Percentiles rank a stretch among this genome's conserved stretches.
These are phyloP conservation scores for Sinocyclocheilus anshuiensis DNA, from an alignment of 2,113 vertebrate genomes.

Conservation along the genomic window DNA sequence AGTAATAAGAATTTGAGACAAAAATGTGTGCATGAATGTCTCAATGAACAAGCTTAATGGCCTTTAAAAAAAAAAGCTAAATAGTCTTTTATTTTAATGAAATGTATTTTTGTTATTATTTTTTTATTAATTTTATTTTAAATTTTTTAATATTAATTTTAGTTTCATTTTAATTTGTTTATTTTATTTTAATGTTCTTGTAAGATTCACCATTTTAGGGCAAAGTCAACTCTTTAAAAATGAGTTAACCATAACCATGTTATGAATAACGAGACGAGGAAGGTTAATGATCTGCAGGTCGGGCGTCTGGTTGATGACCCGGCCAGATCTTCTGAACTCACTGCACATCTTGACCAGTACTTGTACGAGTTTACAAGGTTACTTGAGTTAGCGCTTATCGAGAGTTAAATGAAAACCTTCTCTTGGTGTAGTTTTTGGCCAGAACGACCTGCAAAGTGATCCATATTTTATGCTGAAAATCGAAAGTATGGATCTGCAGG, in stretches of 20 bases:
- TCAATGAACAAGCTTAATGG: no score
- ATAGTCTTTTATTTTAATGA: no score
- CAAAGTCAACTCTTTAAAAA: neutral
- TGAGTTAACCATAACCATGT: no score
- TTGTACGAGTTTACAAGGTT: neutral
- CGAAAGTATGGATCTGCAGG: neutral
- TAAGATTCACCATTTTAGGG: neutral
- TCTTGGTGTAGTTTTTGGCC: neutral
- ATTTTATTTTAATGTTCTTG: neutral
- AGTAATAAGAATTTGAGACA: no score
- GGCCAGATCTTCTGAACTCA: neutral
- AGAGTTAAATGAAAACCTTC: neutral
- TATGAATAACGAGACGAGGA: neutral
- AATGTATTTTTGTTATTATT: no score
- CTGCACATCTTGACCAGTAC: neutral
- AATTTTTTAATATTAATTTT: no score
- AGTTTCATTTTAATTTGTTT: neutral
- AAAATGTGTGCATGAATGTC: neutral
- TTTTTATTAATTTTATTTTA: no score
- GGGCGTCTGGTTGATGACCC: neutral
- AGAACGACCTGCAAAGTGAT: neutral
- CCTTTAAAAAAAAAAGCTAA: no score
- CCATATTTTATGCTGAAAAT: neutral
- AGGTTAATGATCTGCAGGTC: neutral
- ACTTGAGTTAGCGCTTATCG: neutral